Evolutionary conservation across 2,113 vertebrate genomes (phyloP).

Genomic region (Opisthocomus hoazin): DNA sequence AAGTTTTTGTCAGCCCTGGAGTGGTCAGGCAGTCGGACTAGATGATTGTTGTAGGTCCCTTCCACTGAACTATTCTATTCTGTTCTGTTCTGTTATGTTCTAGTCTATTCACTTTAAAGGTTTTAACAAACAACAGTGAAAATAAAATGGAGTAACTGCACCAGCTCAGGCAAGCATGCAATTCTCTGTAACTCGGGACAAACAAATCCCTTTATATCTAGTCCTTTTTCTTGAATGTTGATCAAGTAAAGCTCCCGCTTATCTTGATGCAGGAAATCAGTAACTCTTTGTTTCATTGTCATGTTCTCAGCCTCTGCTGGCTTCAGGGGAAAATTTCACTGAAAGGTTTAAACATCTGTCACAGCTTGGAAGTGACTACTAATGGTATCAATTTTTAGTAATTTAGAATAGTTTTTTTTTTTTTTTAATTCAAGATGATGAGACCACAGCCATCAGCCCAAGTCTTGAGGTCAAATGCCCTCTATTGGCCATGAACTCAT

Average conservation of each 20-base stretch:
- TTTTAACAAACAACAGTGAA: background rate
- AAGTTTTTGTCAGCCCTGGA: background rate
- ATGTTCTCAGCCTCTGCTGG: background rate
- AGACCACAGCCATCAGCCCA: background rate
- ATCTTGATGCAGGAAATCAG: background rate
- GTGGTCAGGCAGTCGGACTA: background rate
- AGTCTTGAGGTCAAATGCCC: background rate
- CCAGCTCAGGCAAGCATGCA: background rate
- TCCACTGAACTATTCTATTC: background rate
- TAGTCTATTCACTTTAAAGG: background rate
- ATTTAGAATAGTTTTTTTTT: background rate
- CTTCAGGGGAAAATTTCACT: background rate
- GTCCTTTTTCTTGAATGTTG: background rate
- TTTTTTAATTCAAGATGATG: background rate
- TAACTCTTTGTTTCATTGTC: background rate
- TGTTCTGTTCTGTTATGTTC: background rate
- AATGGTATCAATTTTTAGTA: background rate
- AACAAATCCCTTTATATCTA: background rate
- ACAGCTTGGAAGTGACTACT: background rate
- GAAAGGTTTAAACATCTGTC: background rate
- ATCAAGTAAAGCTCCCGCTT: background rate
- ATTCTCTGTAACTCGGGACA: background rate
- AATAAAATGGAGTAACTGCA: background rate
- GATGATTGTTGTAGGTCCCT: background rate
- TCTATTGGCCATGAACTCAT: background rate